phyloP scores from a whole-genome alignment of 1,140 invertebrate genomes.

The Leptinotarsa undecemlineata region DNA sequence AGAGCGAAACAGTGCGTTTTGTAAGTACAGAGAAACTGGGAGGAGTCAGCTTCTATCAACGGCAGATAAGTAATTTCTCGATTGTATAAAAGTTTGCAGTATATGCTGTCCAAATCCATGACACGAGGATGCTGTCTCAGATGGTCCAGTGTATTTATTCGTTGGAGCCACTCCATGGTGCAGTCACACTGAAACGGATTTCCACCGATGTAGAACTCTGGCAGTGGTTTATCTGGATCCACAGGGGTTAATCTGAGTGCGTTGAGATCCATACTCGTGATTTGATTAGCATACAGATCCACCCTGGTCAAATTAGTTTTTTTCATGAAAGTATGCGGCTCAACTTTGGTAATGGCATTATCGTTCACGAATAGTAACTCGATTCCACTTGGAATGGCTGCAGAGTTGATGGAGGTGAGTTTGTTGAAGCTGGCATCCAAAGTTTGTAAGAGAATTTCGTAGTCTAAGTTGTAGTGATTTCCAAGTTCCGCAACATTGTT shows the following conservation, averaged over 20 bases:
- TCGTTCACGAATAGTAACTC: conserved; percentile 81
- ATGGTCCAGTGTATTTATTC: conserved; percentile 75
- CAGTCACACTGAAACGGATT: conserved; percentile 88
- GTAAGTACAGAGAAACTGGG: conserved; percentile 90
- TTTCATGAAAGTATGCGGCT: conserved; percentile 80
- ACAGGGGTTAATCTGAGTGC: conserved; percentile 75
- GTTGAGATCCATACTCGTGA: conserved; percentile 79
- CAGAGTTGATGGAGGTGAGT: conserved; percentile 70
- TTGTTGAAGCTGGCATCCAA: conserved; percentile 84
- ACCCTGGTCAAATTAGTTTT: conserved; percentile 82
- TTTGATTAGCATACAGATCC: conserved; percentile 84
- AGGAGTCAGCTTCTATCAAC: conserved; percentile 79
- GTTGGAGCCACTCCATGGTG: conserved; percentile 86
- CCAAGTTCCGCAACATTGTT: conserved; percentile 83
- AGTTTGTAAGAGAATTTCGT: conserved; percentile 72
- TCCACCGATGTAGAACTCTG: conserved; percentile 85
- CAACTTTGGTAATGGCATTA: conserved; percentile 77
- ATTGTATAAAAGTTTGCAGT: conserved; percentile 86
- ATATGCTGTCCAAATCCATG: conserved; percentile 89
- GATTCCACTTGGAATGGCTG: conserved; percentile 75
- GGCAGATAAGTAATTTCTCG: conserved; percentile 80
- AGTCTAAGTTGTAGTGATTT: conserved; percentile 73
- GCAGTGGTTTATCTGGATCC: conserved; percentile 67
- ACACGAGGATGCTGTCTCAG: conserved; percentile 83
- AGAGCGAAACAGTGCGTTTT: conserved; percentile 90